Percentiles rank a stretch among this genome's conserved stretches.
Evolutionary conservation across 2,888 invertebrate species (phyloP).

Genomic region (Cephus runcator): DNA sequence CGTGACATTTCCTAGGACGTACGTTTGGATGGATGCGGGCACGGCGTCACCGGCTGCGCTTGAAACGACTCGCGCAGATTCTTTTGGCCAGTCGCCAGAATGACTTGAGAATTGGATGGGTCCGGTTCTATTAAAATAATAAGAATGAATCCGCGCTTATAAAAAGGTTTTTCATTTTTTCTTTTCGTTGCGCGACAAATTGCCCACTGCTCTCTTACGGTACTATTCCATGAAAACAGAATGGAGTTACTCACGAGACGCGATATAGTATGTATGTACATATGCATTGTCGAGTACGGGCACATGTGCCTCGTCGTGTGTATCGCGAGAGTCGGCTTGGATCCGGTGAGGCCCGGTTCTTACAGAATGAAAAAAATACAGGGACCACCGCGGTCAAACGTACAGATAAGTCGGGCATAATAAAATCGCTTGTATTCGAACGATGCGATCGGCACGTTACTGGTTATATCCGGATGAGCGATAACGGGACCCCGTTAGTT

Average conservation of each 20-base stretch:
- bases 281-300: neutral
- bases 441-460: slow-evolving; percentile 40
- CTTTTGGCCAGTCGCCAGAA: neutral
- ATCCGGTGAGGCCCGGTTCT: slow-evolving; percentile 57
- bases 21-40: too few species aligned
- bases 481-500: slow-evolving; percentile 52
- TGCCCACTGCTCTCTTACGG: neutral
- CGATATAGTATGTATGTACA: slow-evolving; percentile 4
- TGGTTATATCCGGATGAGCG: slow-evolving; percentile 49
- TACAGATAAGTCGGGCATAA: slow-evolving; percentile 50
- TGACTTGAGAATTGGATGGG: neutral
- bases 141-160: too few species aligned
- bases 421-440: slow-evolving; percentile 36
- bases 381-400: slow-evolving; percentile 49
- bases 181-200: too few species aligned
- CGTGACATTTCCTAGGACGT: too few species aligned
- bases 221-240: slow-evolving; percentile 24
- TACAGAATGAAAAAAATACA: slow-evolving; percentile 51
- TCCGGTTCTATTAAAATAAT: too few species aligned
- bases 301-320: neutral
- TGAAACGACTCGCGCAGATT: neutral
- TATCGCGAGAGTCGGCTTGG: slow-evolving; percentile 13
- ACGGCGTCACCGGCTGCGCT: neutral
- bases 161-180: too few species aligned
- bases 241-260: slow-evolving; percentile 10